Evolutionary conservation across 2,888 invertebrate genomes (phyloP), one percentile per base, ranked within the genome.

Genomic region (Lithophane semibrunnea): DNA sequence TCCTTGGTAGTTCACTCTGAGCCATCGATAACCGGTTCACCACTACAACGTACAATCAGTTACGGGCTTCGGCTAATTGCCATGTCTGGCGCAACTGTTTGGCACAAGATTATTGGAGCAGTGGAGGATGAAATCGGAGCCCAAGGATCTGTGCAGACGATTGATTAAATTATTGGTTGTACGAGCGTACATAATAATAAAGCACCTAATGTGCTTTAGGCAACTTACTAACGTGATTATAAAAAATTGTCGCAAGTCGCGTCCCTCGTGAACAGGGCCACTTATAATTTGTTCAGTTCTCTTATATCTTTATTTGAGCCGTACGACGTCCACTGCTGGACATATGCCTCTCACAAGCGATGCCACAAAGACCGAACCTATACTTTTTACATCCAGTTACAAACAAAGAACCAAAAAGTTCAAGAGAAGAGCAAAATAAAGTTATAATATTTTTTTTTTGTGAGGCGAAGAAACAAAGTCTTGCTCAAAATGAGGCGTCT

Each of bases 401-500:
- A 52, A 37, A 54, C 3, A 37, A 37, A 37, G 3, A 21, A 21
- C 18, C 21, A 8, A 29, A 37, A 29, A 18, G 5, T 74, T 44
- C 12, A 63, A 12, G 18, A 16, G 7, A 74, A 37, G 10, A 21
- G 18, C 37, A 69, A 52, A 61, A 52, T 44, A 2, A 24, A 52
- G 10, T 24, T 61, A 61, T 12, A 58, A 52, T 3, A 18, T 16
- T 61, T 16, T 49, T 71, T 58, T n/a, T n/a, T n/a, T n/a, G n/a
- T 66, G 61, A 67, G 42, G 52, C 29, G 44, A 73, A 42, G 61
- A 58, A 65, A 71, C 37, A 65, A 65, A 86, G 70, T 87, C 85
- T 80, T 83, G 86, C 85, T 87, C 70, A 84, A 82, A 89, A 89
- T 80, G 83, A 88, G 80, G 82, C 86, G 83, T 88, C 87, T 86